phyloP scores from a whole-genome alignment of 2,113 vertebrate species.

The Empidonax alnorum region DNA sequence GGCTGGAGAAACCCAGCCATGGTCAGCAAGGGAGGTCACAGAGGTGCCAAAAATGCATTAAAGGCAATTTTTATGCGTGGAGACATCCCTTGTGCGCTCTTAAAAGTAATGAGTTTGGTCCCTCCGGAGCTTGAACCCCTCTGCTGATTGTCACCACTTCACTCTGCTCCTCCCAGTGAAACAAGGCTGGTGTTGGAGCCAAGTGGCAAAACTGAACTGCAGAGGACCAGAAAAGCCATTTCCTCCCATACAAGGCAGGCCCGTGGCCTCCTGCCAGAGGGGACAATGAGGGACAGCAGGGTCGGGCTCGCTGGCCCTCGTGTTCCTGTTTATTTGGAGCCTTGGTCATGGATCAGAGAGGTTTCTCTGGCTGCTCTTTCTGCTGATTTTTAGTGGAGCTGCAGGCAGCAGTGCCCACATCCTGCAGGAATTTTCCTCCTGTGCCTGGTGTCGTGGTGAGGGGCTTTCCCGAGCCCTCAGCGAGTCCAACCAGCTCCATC shows the following conservation, averaged over 20 bases:
- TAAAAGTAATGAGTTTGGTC: background rate
- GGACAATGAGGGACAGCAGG: background rate
- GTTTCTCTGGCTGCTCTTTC: background rate
- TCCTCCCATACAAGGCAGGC: background rate
- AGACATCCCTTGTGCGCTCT: background rate
- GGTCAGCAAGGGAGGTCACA: rapidly evolving
- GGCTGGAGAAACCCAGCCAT: rapidly evolving
- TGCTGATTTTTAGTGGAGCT: background rate
- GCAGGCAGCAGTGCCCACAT: background rate
- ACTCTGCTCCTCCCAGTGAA: background rate
- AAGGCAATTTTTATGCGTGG: rapidly evolving
- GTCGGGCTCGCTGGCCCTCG: background rate
- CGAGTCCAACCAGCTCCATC: background rate
- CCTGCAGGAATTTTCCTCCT: background rate
- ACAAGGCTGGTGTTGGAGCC: background rate
- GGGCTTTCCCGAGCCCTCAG: background rate
- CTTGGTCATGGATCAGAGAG: background rate
- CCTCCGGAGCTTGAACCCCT: background rate
- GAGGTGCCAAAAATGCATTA: background rate
- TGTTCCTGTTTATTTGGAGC: slow-evolving; percentile 27
- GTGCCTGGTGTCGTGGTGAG: rapidly evolving
- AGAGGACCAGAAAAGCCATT: background rate
- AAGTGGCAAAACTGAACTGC: background rate
- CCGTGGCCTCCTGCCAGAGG: slow-evolving; percentile 5
- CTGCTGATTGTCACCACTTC: background rate